Percentiles rank a stretch among this genome's conserved stretches.
phyloP scores from a whole-genome alignment of 2,888 invertebrate species.

The Epicampocera succincta region DNA sequence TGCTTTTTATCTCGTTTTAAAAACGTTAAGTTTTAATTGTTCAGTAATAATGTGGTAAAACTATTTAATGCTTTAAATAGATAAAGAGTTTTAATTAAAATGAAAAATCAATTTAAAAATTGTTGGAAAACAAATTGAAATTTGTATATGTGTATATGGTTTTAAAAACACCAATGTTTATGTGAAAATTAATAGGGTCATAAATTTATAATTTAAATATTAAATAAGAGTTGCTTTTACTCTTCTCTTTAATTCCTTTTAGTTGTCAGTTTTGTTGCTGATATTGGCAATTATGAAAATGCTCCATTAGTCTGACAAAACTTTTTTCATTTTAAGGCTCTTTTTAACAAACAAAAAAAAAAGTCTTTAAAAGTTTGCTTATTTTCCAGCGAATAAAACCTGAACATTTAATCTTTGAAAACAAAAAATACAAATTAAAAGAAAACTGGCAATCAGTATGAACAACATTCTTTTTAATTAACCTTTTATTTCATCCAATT shows the following conservation, averaged over 20 bases:
- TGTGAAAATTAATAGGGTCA: background rate
- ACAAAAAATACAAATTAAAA: slow-evolving; percentile 1
- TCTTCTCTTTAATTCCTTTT: too few species aligned
- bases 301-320: background rate
- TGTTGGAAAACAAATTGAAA: background rate
- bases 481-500: slow-evolving; percentile 39
- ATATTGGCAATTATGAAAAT: too few species aligned
- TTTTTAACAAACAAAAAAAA: too few species aligned
- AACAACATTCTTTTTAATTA: slow-evolving; percentile 56
- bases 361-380: background rate
- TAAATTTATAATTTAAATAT: too few species aligned
- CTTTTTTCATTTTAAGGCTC: background rate
- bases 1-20: slow-evolving; percentile 16
- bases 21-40: slow-evolving; percentile 21
- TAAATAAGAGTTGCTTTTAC: too few species aligned
- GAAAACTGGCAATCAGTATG: slow-evolving; percentile 17
- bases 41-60: slow-evolving; percentile 16
- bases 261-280: too few species aligned
- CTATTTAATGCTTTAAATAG: slow-evolving; percentile 1
- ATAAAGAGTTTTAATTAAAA: slow-evolving; percentile 26
- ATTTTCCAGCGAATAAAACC: slow-evolving; percentile 7
- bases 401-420: background rate
- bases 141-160: background rate
- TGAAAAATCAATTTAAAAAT: slow-evolving; percentile 31
- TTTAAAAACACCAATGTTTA: background rate